Percentiles rank a stretch among this genome's conserved stretches.
Evolutionary conservation across 2,113 vertebrate species (phyloP).

Genomic region (Hypocryptadius cinnamomeus): DNA sequence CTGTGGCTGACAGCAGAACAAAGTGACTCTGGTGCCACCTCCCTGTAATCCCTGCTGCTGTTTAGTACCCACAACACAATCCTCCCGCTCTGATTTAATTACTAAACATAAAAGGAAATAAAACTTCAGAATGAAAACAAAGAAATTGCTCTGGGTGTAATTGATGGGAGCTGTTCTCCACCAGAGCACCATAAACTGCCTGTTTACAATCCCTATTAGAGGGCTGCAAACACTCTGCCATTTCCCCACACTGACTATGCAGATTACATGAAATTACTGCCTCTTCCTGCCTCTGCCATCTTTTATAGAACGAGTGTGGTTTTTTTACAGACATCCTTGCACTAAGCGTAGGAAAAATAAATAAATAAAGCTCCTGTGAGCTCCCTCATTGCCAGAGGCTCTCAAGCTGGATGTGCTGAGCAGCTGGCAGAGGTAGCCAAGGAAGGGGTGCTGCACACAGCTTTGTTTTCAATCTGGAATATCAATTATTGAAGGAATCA

Average conservation of each 20-base stretch:
- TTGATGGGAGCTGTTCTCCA: neutral
- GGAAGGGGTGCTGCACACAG: neutral
- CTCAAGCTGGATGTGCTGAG: neutral
- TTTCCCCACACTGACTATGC: neutral
- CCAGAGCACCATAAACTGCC: neutral
- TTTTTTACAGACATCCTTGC: neutral
- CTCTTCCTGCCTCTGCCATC: neutral
- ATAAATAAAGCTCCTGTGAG: neutral
- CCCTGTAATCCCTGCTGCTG: neutral
- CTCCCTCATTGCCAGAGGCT: neutral
- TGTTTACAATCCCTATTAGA: neutral
- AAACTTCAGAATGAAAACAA: neutral
- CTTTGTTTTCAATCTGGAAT: neutral
- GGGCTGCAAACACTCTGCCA: neutral
- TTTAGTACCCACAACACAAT: neutral
- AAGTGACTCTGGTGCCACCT: neutral
- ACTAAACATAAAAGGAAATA: slow-evolving; percentile 11
- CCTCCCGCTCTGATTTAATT: neutral
- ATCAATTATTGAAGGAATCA: neutral
- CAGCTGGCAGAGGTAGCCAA: neutral
- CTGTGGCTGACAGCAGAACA: neutral
- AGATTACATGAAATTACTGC: neutral
- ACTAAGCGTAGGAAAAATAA: neutral
- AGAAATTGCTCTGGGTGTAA: neutral
- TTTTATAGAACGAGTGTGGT: neutral